Evolutionary conservation across 2,797 vertebrate genomes (phyloP), one percentile per base, ranked within the genome.

Genomic region (Chanos chanos): DNA sequence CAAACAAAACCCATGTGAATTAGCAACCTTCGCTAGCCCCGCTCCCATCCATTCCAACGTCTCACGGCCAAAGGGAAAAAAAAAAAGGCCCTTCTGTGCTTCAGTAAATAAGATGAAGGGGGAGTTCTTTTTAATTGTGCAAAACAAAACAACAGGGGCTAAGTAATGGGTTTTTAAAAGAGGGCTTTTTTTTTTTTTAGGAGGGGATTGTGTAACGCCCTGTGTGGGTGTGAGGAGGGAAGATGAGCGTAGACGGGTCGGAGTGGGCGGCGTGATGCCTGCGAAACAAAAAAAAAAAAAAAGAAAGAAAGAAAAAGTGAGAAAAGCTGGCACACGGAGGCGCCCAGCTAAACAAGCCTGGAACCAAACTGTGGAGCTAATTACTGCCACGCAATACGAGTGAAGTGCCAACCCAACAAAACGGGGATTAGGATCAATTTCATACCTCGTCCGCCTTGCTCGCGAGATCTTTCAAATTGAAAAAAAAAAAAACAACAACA

Each of bases 101-200:
- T 79, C 70, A 77, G 44, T 54, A 78, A 82, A 86, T 83, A 80
- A 83, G 77, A 83, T 79, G 78, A 84, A 88, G 79, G 77, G 74
- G 75, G 82, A 80, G 82, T 84, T 51, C 73, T 77, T 83, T 88
- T 81, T 87, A 87, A 89, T 87, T 89, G 85, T 85, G 83, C 81
- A 70, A 80, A 87, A 85, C 81, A 84, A 85, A 88, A 86, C 87
- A 83, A 84, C 80, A 79, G 83, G 82, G 77, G 78, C 81, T 82
- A 78, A 85, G 85, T 87, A 88, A 87, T 87, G 81, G 82, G 81
- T 76, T 83, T 87, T 88, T 87, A 85, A 88, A 87, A 82, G 57
- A 77, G 79, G 77, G 80, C 81, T 83, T 80, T 87, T 87, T 89
- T 73, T 83, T 80, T 87, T 87, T 89, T 73, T 51, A 49, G 33